Conservation (phyloP, 2,888 invertebrate species). For the Epistrophe eligans region DNA sequence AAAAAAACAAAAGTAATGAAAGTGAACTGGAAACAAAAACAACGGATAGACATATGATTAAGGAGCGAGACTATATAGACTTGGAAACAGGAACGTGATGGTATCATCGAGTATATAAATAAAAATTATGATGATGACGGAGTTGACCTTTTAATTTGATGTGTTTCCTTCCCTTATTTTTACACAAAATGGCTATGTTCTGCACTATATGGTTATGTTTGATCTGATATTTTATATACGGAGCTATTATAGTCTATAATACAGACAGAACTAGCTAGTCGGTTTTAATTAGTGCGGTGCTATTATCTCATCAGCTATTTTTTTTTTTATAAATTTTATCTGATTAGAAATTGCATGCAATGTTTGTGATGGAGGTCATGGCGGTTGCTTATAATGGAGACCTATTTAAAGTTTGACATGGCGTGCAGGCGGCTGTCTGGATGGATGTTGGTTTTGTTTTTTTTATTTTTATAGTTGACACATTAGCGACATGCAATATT, state of each 20-base stretch:
- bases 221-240: background rate
- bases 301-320: slow-evolving; percentile 66
- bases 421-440: slow-evolving; percentile 38
- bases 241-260: slow-evolving; percentile 10
- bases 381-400: slow-evolving; percentile 34
- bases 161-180: slow-evolving; percentile 46
- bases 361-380: slow-evolving; percentile 55
- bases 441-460: slow-evolving; percentile 4
- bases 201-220: background rate
- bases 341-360: slow-evolving; percentile 50
- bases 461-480: slow-evolving; percentile 18
- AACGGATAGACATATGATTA: slow-evolving; percentile 23
- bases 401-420: slow-evolving; percentile 39
- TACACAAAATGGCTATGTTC: background rate
- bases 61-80: background rate
- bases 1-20: slow-evolving; percentile 37
- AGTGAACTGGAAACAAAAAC: slow-evolving; percentile 28
- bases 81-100: slow-evolving; percentile 11
- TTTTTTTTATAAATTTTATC: slow-evolving; percentile 27
- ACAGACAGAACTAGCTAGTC: slow-evolving; percentile 38
- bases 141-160: slow-evolving; percentile 66
- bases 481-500: slow-evolving; percentile 31
- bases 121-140: slow-evolving; percentile 5
- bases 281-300: slow-evolving; percentile 56
- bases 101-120: slow-evolving; percentile 5